phyloP scores from a whole-genome alignment of 2,113 vertebrate genomes.

The Rynchops niger region DNA sequence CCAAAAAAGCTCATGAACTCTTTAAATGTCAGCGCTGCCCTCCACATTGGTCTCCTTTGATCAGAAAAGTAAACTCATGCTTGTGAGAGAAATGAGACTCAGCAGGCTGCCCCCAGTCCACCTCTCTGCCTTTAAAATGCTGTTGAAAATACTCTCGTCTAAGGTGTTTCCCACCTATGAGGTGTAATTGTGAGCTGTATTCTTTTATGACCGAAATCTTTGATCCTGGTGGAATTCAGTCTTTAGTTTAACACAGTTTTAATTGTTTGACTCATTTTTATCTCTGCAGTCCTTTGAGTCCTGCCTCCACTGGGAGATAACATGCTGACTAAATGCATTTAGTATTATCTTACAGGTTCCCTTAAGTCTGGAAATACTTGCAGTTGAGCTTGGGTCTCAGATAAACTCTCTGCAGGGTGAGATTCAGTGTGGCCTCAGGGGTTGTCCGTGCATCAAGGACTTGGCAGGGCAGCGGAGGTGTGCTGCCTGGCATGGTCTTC shows the following conservation, averaged over 20 bases:
- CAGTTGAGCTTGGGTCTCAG: not conserved
- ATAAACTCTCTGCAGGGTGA: not conserved
- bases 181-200: not conserved
- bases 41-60: not conserved
- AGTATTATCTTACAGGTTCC: not conserved
- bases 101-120: not conserved
- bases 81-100: not conserved
- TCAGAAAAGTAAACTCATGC: not conserved
- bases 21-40: not conserved
- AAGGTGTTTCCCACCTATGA: not conserved
- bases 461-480: not conserved
- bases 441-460: not conserved
- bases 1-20: accelerated
- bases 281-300: not conserved
- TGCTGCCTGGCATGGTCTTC: not conserved
- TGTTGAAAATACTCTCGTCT: not conserved
- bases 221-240: not conserved
- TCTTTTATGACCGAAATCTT: not conserved
- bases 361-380: not conserved
- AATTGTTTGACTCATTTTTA: not conserved
- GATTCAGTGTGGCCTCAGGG: not conserved
- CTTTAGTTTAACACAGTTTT: not conserved
- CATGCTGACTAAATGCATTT: not conserved
- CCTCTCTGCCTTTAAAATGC: not conserved
- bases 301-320: not conserved